Evolutionary conservation across 2,797 vertebrate genomes (phyloP).

Genomic region (Sebastes wilsoni): DNA sequence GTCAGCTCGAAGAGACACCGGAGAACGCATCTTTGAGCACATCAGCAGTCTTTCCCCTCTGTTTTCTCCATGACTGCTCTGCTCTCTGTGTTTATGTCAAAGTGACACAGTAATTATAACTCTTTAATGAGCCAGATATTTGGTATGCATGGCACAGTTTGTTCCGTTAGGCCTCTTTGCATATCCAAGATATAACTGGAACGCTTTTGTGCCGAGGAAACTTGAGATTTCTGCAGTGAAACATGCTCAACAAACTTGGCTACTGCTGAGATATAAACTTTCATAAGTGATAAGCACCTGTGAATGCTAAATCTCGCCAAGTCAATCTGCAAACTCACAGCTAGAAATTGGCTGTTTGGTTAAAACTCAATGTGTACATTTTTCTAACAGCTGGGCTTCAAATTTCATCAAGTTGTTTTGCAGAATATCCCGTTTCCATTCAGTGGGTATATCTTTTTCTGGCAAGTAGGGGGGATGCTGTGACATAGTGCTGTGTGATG

Average conservation of each 20-base stretch:
- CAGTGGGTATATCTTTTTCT: not conserved
- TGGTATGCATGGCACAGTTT: slow-evolving; percentile 52
- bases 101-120: slow-evolving; percentile 72
- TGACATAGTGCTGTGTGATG: slow-evolving; percentile 18
- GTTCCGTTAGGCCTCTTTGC: slow-evolving; percentile 35
- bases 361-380: not conserved
- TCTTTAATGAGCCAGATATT: slow-evolving; percentile 52
- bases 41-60: slow-evolving; percentile 48
- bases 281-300: not conserved
- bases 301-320: not conserved
- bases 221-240: slow-evolving; percentile 30
- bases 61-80: slow-evolving; percentile 40
- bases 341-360: not conserved
- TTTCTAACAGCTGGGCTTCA: not conserved
- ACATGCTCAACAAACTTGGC: not conserved
- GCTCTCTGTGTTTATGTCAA: slow-evolving; percentile 52
- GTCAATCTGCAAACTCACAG: not conserved
- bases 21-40: slow-evolving; percentile 41
- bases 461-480: not conserved
- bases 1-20: slow-evolving; percentile 59
- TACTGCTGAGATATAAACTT: not conserved
- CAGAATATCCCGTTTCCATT: slow-evolving; percentile 17
- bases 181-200: slow-evolving; percentile 36
- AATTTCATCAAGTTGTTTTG: slow-evolving; percentile 13
- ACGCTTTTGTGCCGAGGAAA: slow-evolving; percentile 14